Conservation (phyloP, 2,888 invertebrate species). For the Melieria crassipennis region DNA sequence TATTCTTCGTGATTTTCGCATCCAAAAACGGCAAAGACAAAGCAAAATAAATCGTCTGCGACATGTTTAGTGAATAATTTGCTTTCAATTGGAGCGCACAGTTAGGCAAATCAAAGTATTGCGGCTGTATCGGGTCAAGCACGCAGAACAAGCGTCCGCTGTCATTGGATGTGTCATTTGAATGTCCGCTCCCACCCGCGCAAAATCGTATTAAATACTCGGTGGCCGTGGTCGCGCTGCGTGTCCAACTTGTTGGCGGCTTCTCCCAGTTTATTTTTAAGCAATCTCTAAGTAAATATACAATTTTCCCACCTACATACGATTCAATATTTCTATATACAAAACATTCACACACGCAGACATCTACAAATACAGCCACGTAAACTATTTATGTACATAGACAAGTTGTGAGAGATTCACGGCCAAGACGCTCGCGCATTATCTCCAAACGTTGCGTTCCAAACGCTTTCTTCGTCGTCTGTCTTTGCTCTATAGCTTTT, state of each 20-base stretch:
- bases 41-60: constrained; percentile 13
- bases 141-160: too few species aligned
- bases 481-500: too few species aligned
- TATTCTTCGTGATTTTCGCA: not conserved
- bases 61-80: constrained; percentile 20
- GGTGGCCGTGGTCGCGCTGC: too few species aligned
- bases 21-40: not conserved
- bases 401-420: not conserved
- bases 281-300: constrained; percentile 7
- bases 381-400: not conserved
- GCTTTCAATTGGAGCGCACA: constrained; percentile 3
- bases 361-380: too few species aligned
- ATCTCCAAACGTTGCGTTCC: not conserved
- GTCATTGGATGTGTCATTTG: too few species aligned
- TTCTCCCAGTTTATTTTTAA: not conserved
- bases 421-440: not conserved
- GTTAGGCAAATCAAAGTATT: not conserved
- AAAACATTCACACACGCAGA: too few species aligned
- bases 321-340: too few species aligned
- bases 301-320: constrained; percentile 2
- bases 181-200: too few species aligned
- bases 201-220: too few species aligned
- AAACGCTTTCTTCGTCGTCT: too few species aligned
- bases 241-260: not conserved
- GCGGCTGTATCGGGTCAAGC: not conserved